Evolutionary conservation across 2,797 vertebrate species (phyloP), one percentile per base, ranked within the genome.

Genomic region (Muscicapa comitata): DNA sequence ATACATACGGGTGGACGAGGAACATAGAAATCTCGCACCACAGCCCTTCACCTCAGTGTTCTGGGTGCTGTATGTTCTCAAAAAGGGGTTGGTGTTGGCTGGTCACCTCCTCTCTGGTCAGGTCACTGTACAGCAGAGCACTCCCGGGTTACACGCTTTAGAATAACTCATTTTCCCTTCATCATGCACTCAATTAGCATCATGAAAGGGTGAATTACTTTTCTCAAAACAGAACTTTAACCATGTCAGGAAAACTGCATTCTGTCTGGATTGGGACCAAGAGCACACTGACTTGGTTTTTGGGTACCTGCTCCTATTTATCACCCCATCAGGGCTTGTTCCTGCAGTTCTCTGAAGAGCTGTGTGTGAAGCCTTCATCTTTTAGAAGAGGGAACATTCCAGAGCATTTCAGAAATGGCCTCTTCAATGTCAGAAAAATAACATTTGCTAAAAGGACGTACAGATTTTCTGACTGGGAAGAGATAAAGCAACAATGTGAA

Each of bases 1-100:
- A 11, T 29, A 42, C 1, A 0, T 19, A 7, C 1, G 10, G 7
- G 2, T 47, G 58, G 33, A 51, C 1, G 2, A 47, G 18, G 66
- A 54, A 3, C 5, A 10, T n/a, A 57, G 42, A 70, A 82, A 31
- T 45, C 37, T 55, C 37, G 25, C 3, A 42, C 13, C 17, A 58
- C 45, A 78, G 31, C 51, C 57, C 68, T 38, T 0, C 50, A 17
- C 33, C 43, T 77, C 35, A 4, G 25, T 25, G 54, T 53, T 65
- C 9, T 19, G 15, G 17, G 48, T 74, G 43, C 54, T 78, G 13
- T 31, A 6, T 7, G 31, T 33, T 73, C 51, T 68, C 80, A 43
- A 16, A 70, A 28, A 28, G 13, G 25, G n/a, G 17, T 31, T 40
- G 35, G 11, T 55, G 33, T 2, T 74, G 65, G 24, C 57, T 37